phyloP scores from a whole-genome alignment of 2,797 vertebrate genomes.

The Craterocephalus amniculus region DNA sequence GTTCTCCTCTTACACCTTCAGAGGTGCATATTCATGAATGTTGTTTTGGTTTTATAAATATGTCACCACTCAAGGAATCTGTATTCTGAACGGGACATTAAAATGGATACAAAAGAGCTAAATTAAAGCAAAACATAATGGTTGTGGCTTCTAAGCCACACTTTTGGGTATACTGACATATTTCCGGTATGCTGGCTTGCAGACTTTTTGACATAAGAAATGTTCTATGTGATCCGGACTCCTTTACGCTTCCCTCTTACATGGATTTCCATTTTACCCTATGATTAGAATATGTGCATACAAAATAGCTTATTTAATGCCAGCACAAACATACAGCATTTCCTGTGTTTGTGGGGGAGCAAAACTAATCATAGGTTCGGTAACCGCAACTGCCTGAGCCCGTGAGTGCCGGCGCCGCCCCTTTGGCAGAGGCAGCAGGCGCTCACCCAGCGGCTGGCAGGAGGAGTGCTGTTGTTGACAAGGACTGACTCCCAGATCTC shows the following conservation, averaged over 20 bases:
- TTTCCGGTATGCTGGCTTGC: conserved; percentile 26
- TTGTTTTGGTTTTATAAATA: conserved; percentile 42
- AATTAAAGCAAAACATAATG: conserved; percentile 55
- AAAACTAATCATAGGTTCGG: conserved; percentile 72
- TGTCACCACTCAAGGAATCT: conserved; percentile 42
- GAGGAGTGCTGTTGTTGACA: conserved; percentile 72
- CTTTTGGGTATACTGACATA: conserved; percentile 26
- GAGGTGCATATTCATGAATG: conserved; percentile 34
- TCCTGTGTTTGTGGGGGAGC: conserved; percentile 65
- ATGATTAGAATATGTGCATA: conserved; percentile 34
- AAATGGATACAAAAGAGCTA: conserved; percentile 46
- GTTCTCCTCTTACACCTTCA: conserved; percentile 1
- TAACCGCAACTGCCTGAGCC: conserved; percentile 58
- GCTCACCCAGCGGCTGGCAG: conserved; percentile 66
- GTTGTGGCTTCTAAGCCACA: conserved; percentile 55
- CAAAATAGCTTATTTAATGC: conserved; percentile 47
- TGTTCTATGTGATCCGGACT: conserved; percentile 7
- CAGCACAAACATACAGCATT: conserved; percentile 49
- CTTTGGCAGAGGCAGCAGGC: conserved; percentile 65
- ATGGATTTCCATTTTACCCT: conserved; percentile 23
- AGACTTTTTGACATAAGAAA: conserved; percentile 27
- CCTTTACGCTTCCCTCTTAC: conserved; percentile 23
- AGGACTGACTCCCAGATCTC: conserved; percentile 70
- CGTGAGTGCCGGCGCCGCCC: conserved; percentile 63
- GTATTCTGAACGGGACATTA: conserved; percentile 31